These are phyloP conservation scores for Drosophila ambigua DNA, from an alignment of 1,140 invertebrate genomes.

Conservation along the genomic window DNA sequence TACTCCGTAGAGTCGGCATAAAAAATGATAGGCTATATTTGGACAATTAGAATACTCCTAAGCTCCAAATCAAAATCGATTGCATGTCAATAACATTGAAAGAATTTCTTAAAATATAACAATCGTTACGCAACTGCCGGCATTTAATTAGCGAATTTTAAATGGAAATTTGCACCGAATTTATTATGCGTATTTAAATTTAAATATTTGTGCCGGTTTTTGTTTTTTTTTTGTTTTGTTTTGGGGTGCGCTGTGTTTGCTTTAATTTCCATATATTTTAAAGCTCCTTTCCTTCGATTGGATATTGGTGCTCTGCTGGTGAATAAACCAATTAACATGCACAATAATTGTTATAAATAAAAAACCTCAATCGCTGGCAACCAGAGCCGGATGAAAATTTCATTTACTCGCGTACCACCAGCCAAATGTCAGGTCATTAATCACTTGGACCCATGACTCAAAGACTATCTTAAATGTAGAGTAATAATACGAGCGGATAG, in stretches of 20 bases:
- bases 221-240: slow-evolving; percentile 1
- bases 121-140: slow-evolving; percentile 72
- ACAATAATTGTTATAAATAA: slow-evolving; percentile 51
- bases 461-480: slow-evolving; percentile 34
- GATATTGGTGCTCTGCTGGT: slow-evolving; percentile 31
- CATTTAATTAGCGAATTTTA: slow-evolving; percentile 59
- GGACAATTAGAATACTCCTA: slow-evolving; percentile 34
- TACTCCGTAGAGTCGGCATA: slow-evolving; percentile 6
- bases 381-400: slow-evolving; percentile 67
- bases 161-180: slow-evolving; percentile 40
- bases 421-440: slow-evolving; percentile 40
- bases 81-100: slow-evolving; percentile 57
- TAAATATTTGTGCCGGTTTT: slow-evolving; percentile 42
- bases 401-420: slow-evolving; percentile 21
- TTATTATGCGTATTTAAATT: slow-evolving; percentile 44
- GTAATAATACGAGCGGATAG: slow-evolving; percentile 11
- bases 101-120: slow-evolving; percentile 38
- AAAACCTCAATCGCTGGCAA: slow-evolving; percentile 2
- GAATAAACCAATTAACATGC: slow-evolving; percentile 75
- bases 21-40: slow-evolving; percentile 27
- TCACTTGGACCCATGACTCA: slow-evolving; percentile 47
- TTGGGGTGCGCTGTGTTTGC: slow-evolving; percentile 15
- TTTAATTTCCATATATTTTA: slow-evolving; percentile 52
- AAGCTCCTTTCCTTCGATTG: slow-evolving; percentile 27
- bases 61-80: slow-evolving; percentile 22